phyloP scores from a whole-genome alignment of 2,888 invertebrate genomes.

The Chouioia cunea region DNA sequence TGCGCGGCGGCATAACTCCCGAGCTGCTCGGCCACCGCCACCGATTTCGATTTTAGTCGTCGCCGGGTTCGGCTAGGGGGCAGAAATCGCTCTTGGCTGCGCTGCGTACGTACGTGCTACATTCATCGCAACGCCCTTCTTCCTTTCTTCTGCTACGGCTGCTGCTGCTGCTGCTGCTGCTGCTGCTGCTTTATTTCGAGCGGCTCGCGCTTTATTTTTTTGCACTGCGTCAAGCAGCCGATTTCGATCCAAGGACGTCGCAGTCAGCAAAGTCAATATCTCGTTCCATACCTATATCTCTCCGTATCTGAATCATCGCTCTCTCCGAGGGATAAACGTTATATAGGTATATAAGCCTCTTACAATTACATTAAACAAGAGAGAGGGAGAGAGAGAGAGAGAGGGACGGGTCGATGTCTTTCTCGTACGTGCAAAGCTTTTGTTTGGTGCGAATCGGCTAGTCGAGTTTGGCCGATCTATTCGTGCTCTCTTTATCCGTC shows the following conservation, averaged over 20 bases:
- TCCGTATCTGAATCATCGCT: background rate
- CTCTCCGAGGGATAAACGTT: background rate
- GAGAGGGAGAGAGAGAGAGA: conserved; percentile 1
- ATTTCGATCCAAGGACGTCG: background rate
- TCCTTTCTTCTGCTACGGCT: no score
- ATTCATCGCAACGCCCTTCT: no score
- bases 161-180: no score
- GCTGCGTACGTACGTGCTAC: background rate
- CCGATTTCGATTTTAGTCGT: conserved; percentile 69
- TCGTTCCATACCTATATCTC: no score
- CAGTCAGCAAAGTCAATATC: background rate
- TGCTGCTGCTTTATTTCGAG: no score
- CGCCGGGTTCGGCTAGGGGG: conserved; percentile 66
- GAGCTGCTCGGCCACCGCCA: conserved; percentile 62
- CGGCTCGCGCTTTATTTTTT: no score
- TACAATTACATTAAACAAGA: background rate
- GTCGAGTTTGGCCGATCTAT: conserved; percentile 18
- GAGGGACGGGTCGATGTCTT: background rate
- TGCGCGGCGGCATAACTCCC: conserved; percentile 62
- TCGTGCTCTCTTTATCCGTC: background rate
- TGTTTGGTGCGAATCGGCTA: conserved; percentile 9
- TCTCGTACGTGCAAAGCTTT: conserved; percentile 2
- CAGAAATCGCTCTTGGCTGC: conserved; percentile 58
- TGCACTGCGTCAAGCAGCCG: background rate
- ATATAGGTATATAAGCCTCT: background rate